Percentiles rank a stretch among this genome's conserved stretches.
These are phyloP conservation scores for Toxotes jaculatrix DNA, from an alignment of 2,113 vertebrate species.

Conservation along the genomic window DNA sequence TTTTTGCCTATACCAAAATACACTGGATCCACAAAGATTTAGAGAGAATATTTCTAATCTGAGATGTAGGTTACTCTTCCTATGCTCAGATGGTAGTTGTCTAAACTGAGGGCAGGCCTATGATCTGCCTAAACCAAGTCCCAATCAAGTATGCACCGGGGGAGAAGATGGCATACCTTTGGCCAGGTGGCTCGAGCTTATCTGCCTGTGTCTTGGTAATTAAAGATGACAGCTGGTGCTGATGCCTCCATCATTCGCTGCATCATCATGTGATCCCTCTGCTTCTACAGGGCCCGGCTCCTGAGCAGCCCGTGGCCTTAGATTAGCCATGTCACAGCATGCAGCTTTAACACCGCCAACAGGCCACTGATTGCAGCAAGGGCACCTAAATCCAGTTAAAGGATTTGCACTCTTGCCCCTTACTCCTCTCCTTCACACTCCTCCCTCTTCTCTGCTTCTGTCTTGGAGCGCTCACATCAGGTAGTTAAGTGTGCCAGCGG, in stretches of 20 bases:
- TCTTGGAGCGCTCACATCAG: conserved; percentile 67
- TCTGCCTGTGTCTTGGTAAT: conserved; percentile 65
- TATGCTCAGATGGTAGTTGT: not conserved
- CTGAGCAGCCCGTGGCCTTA: conserved; percentile 66
- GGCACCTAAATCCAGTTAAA: conserved; percentile 84
- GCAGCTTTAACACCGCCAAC: conserved; percentile 67
- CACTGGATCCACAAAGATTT: too few species aligned
- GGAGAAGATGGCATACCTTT: conserved; percentile 24
- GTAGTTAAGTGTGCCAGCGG: conserved; percentile 62
- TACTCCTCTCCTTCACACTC: conserved; percentile 52
- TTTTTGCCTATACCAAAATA: too few species aligned
- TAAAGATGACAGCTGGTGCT: conserved; percentile 60
- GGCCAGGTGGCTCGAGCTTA: conserved; percentile 51
- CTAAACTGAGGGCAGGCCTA: not conserved
- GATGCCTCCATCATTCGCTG: conserved; percentile 49
- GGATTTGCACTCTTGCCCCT: conserved; percentile 77
- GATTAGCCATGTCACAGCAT: conserved; percentile 79
- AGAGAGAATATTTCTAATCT: conserved; percentile 2
- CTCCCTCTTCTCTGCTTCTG: conserved; percentile 39
- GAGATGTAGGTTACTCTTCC: not conserved
- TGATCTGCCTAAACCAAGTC: conserved; percentile 20
- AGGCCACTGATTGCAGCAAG: conserved; percentile 67
- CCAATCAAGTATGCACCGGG: conserved; percentile 36
- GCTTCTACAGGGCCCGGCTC: conserved; percentile 47
- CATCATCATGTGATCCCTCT: conserved; percentile 45